phyloP scores from a whole-genome alignment of 2,797 vertebrate genomes.

The Spea hammondii region DNA sequence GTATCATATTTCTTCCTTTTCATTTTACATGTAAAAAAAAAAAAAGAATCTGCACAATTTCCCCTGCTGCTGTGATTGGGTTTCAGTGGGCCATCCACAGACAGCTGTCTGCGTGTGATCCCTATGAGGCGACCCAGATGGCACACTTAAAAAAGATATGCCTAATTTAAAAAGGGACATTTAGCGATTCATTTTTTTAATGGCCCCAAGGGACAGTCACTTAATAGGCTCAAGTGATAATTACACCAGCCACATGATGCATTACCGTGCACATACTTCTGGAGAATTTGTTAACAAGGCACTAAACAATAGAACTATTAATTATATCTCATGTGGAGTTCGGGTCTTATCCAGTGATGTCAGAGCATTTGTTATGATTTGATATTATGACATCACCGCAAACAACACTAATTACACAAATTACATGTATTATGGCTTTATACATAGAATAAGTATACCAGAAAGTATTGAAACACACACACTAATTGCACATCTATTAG shows the following conservation, averaged over 20 bases:
- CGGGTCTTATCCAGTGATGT: constrained; percentile 14
- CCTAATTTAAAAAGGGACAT: constrained; percentile 77
- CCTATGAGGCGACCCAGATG: constrained; percentile 67
- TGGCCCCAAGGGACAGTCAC: constrained; percentile 59
- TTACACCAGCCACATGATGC: constrained; percentile 51
- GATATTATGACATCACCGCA: constrained; percentile 10
- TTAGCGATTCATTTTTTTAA: constrained; percentile 69
- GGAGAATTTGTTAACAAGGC: constrained; percentile 33
- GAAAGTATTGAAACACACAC: too few relatives aligned
- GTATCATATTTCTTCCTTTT: constrained; percentile 22
- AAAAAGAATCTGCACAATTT: constrained; percentile 48
- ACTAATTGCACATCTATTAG: too few relatives aligned
- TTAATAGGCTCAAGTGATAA: constrained; percentile 60
- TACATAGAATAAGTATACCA: too few relatives aligned
- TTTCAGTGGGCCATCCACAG: constrained; percentile 43
- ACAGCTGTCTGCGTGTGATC: constrained; percentile 45
- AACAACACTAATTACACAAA: constrained; percentile 8
- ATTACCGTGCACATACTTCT: constrained; percentile 31
- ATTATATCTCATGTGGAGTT: constrained; percentile 2
- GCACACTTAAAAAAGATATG: constrained; percentile 70
- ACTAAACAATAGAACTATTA: constrained; percentile 1
- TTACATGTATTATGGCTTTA: too few relatives aligned
- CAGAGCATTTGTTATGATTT: constrained; percentile 17
- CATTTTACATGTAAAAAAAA: constrained; percentile 14
- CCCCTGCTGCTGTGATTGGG: constrained; percentile 55